Percentiles rank a stretch among this genome's conserved stretches.
Evolutionary conservation across 2,797 vertebrate genomes (phyloP).

Genomic region (Myotis findleyi): DNA sequence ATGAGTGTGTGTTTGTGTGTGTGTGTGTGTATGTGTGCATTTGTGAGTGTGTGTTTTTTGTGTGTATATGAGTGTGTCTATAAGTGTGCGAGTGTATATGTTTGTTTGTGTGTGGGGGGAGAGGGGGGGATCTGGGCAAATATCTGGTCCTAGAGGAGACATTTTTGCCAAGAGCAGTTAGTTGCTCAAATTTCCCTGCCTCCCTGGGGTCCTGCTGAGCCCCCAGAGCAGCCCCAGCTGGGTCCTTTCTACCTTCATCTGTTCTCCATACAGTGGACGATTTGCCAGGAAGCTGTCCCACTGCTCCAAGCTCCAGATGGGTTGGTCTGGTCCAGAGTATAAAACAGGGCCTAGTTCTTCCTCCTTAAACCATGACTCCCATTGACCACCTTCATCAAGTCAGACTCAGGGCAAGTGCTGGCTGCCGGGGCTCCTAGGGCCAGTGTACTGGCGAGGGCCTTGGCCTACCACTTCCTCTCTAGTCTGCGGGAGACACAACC

Average conservation of each 20-base stretch:
- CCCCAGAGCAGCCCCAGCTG: background rate
- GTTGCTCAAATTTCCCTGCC: background rate
- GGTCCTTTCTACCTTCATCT: background rate
- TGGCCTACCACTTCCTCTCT: background rate
- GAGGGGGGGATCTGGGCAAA: background rate
- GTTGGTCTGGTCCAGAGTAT: background rate
- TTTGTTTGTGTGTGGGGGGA: background rate
- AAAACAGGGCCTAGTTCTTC: background rate
- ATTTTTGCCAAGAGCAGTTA: background rate
- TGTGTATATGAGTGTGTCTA: background rate
- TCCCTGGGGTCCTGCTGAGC: background rate
- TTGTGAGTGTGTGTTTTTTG: background rate
- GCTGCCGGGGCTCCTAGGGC: background rate
- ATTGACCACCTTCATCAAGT: background rate
- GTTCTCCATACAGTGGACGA: background rate
- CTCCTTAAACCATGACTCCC: background rate
- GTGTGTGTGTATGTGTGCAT: accelerated
- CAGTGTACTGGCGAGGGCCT: background rate
- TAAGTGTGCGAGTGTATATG: background rate
- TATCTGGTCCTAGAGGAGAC: background rate
- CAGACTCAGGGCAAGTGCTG: background rate
- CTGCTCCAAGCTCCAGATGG: background rate
- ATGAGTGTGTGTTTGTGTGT: background rate
- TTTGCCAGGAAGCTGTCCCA: background rate
- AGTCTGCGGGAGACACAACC: background rate